These are phyloP conservation scores for Drosophila anceps DNA, from an alignment of 2,888 invertebrate species.

Conservation along the genomic window DNA sequence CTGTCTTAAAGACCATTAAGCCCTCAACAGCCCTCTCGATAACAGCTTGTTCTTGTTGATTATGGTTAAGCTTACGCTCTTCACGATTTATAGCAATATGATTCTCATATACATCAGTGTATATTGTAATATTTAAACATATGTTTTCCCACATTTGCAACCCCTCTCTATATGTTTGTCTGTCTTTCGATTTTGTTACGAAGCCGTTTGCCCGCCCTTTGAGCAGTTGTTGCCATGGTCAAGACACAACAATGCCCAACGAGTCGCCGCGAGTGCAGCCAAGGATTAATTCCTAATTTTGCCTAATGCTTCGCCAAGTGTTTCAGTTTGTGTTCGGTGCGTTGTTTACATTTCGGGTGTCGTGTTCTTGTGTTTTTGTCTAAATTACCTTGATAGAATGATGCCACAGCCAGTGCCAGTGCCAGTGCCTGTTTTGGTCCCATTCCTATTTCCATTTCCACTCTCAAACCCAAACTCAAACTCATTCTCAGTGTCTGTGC, in stretches of 20 bases:
- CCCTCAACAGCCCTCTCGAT: background rate
- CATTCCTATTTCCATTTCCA: constrained; percentile 22
- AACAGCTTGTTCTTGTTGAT: constrained; percentile 2
- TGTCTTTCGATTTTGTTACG: constrained; percentile 3
- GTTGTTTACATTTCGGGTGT: constrained; percentile 68
- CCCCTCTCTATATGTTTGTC: background rate
- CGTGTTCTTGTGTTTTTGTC: constrained; percentile 55
- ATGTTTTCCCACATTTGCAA: constrained; percentile 13
- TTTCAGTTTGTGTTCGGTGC: constrained; percentile 46
- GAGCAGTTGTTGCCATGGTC: constrained; percentile 52
- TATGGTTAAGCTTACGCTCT: background rate
- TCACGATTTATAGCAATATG: background rate
- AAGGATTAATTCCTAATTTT: constrained; percentile 83
- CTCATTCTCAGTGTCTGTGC: constrained; percentile 42
- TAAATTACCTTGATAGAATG: constrained; percentile 83
- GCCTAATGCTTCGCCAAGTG: constrained; percentile 69
- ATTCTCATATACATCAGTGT: constrained; percentile 1
- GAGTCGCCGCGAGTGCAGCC: constrained; percentile 32
- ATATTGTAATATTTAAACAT: constrained; percentile 14
- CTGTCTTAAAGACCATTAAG: background rate
- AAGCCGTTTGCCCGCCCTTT: constrained; percentile 18
- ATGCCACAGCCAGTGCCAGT: constrained; percentile 62
- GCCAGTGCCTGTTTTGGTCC: constrained; percentile 13
- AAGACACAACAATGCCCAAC: constrained; percentile 44
- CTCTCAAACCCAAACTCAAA: background rate